phyloP scores from a whole-genome alignment of 1,140 invertebrate species.

The Drosophila navojoa region DNA sequence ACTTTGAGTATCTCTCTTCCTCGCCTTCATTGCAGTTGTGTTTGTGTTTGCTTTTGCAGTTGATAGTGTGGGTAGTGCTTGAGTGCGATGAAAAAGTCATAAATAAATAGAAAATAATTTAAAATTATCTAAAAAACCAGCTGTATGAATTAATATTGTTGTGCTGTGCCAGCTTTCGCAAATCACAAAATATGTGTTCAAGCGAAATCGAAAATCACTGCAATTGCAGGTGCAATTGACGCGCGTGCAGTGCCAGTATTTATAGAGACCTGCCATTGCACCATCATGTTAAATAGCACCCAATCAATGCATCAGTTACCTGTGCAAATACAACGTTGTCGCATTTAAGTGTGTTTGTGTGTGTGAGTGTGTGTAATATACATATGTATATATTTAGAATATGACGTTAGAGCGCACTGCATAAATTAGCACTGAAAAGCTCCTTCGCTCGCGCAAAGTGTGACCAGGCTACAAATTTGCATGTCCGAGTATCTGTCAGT shows the following conservation, averaged over 20 bases:
- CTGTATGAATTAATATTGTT: not conserved
- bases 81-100: conserved; percentile 35
- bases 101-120: conserved; percentile 24
- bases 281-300: conserved; percentile 1
- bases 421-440: conserved; percentile 27
- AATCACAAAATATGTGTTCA: not conserved
- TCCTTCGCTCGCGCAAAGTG: conserved; percentile 18
- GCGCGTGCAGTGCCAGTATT: not conserved
- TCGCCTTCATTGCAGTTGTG: conserved; percentile 46
- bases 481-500: conserved; percentile 43
- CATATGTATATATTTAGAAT: conserved; percentile 43
- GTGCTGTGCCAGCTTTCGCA: conserved; percentile 4
- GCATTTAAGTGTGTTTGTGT: not conserved
- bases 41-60: conserved; percentile 50
- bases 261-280: conserved; percentile 4
- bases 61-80: conserved; percentile 25
- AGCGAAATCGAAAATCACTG: conserved; percentile 4
- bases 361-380: conserved; percentile 6
- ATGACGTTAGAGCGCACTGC: conserved; percentile 37
- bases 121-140: not conserved
- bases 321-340: not conserved
- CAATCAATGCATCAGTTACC: not conserved
- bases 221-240: conserved; percentile 21
- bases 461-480: conserved; percentile 33
- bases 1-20: conserved; percentile 17